A percentile compares a stretch with the other conserved stretches of the same genome.
phyloP scores from a whole-genome alignment of 2,888 invertebrate species.

The Aricia artaxerxes region DNA sequence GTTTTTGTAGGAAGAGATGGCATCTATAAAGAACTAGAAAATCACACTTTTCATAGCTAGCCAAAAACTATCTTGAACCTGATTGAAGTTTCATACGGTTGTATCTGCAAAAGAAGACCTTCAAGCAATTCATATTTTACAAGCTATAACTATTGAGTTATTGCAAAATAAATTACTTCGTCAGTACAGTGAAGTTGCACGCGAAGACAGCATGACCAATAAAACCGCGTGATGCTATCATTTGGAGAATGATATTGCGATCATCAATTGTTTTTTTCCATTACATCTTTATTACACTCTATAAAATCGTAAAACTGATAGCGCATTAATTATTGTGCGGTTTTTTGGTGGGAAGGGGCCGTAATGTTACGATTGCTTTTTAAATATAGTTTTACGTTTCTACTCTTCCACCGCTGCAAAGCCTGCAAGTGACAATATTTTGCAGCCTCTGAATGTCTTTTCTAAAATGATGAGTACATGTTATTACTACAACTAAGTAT shows the following conservation, averaged over 20 bases:
- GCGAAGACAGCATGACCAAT: constrained; percentile 22
- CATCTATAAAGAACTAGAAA: not conserved
- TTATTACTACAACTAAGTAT: too few species aligned
- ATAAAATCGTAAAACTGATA: not conserved
- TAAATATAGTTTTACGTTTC: too few species aligned
- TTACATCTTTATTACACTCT: not conserved
- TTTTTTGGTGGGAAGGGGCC: too few species aligned
- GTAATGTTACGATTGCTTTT: too few species aligned
- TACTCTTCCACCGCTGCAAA: too few species aligned
- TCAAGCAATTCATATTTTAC: not conserved
- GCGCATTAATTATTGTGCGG: not conserved
- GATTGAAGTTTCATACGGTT: not conserved
- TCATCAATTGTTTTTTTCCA: constrained; percentile 7
- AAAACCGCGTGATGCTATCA: constrained; percentile 6
- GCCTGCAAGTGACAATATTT: too few species aligned
- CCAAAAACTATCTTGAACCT: not conserved
- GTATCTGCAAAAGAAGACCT: not conserved
- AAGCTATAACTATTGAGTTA: not conserved
- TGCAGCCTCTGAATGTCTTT: too few species aligned
- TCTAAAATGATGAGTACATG: too few species aligned
- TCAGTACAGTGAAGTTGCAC: not conserved
- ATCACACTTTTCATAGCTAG: not conserved
- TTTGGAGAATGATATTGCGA: not conserved
- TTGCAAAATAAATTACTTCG: not conserved
- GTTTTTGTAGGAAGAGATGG: too few species aligned